These are phyloP conservation scores for Phasianus colchicus DNA, from an alignment of 2,113 vertebrate species.

Conservation along the genomic window DNA sequence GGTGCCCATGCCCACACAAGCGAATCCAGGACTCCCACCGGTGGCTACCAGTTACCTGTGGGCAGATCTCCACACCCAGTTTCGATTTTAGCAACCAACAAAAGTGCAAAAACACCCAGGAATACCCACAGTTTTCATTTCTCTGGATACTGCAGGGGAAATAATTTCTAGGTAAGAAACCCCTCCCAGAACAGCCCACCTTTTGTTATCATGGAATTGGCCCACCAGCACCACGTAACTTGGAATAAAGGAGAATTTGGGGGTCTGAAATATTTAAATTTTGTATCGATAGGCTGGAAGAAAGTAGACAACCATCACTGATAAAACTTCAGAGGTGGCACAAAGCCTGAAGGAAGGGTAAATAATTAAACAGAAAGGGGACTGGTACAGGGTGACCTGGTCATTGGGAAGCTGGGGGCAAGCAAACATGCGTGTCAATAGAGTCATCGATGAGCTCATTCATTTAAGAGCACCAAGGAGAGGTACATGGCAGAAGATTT, in stretches of 20 bases:
- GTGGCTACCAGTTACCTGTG: background rate
- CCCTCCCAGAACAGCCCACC: background rate
- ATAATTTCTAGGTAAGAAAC: background rate
- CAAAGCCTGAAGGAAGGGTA: background rate
- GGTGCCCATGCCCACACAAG: fast-evolving
- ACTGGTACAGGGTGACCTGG: conserved; percentile 43
- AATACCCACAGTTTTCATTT: fast-evolving
- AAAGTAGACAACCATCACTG: background rate
- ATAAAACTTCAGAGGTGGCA: conserved; percentile 26
- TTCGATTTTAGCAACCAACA: background rate
- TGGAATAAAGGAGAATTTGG: background rate
- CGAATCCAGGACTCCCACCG: background rate
- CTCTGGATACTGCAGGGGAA: background rate
- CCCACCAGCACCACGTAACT: background rate
- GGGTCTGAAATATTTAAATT: background rate
- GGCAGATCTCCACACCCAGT: background rate
- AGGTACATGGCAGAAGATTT: background rate
- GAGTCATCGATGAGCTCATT: conserved; percentile 27
- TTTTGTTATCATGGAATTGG: background rate
- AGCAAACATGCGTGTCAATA: conserved; percentile 50
- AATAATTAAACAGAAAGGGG: conserved; percentile 1
- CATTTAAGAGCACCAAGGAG: background rate
- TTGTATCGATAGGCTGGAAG: background rate
- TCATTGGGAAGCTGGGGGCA: background rate
- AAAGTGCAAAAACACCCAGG: background rate